Base-by-base conservation (phyloP, 2,797 vertebrate genomes). In the Helicolenus hilgendorfi region DNA sequence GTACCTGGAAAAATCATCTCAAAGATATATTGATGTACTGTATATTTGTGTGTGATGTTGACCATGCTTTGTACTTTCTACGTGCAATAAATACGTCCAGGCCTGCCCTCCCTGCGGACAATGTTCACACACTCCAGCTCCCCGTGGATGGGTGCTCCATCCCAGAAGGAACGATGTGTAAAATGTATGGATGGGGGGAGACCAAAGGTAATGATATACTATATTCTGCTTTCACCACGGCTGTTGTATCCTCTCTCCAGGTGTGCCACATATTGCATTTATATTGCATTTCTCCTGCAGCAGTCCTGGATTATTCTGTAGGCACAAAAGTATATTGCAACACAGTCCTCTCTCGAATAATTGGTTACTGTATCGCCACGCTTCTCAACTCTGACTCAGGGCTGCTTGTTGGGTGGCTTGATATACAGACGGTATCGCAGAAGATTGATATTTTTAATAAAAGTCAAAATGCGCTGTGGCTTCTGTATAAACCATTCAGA, bases 131-230 rank as follows among this genome's bases (percentile, higher is more conserved):
- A 29, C 98, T 99, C 79, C 98, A 98, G 89, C 92, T 99, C 79
- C 99, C 99, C 11, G 97, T 98, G 94, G 98, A 98, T 76, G 99
- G 98, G 53, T 99, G 99, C 92, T 98, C 97, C 75, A 99, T 99
- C 95, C 98, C 97, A 88, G 98, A 99, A 85, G 98, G 98, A 92
- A 98, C 97, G 33, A 95, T 96, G 26, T 99, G 99, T 96, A 98
- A 98, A 95, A 98, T 98, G 94, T 99, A 99, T 74, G 99, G 99
- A 96, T 99, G 99, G 99, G 99, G 99, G 82, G 98, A 99, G 82
- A 99, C 99, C 88, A 98, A 98, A 99, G 98, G 99, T 99, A 98
- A 94, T n/a, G 29, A 62, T 79, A 67, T 80, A 71, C 11, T 73
- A 58, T 70, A 20, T 62, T 82, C 24, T 38, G 20, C 35, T 64